phyloP scores from a whole-genome alignment of 2,113 vertebrate genomes.

The Salvator merianae region DNA sequence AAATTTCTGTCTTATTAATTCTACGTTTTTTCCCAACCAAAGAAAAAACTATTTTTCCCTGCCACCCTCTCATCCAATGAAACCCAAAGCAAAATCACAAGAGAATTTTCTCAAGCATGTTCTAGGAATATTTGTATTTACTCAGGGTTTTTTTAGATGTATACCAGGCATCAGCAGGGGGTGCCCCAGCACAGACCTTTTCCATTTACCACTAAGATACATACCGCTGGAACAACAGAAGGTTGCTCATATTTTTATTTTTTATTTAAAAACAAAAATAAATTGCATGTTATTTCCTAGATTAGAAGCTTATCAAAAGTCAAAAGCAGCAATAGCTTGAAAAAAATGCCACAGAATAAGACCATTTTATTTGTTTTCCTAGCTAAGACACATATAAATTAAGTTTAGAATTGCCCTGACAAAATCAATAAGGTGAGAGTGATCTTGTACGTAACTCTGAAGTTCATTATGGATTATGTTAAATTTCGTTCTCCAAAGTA shows the following conservation, averaged over 20 bases:
- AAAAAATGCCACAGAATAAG: not conserved
- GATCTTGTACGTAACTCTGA: not conserved
- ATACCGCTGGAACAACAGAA: not conserved
- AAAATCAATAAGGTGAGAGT: not conserved
- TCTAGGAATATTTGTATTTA: rapidly evolving
- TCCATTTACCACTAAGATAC: not conserved
- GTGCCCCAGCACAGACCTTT: constrained; percentile 35
- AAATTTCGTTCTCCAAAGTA: too few relatives aligned
- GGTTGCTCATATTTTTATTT: not conserved
- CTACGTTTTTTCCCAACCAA: not conserved
- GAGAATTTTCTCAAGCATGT: not conserved
- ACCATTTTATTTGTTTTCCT: not conserved
- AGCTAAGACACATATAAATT: not conserved
- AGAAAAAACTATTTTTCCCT: not conserved
- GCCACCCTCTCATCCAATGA: too few relatives aligned
- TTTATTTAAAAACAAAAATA: not conserved
- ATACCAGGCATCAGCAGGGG: constrained; percentile 52
- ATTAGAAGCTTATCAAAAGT: constrained; percentile 3
- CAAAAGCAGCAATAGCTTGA: not conserved
- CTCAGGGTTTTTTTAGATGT: not conserved
- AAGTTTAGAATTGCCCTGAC: not conserved
- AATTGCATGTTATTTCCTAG: not conserved
- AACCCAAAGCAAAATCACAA: too few relatives aligned
- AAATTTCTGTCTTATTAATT: not conserved
- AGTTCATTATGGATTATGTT: too few relatives aligned